Base-by-base conservation (phyloP, 2,888 invertebrate species). In the Minunthozetes semirufus region DNA sequence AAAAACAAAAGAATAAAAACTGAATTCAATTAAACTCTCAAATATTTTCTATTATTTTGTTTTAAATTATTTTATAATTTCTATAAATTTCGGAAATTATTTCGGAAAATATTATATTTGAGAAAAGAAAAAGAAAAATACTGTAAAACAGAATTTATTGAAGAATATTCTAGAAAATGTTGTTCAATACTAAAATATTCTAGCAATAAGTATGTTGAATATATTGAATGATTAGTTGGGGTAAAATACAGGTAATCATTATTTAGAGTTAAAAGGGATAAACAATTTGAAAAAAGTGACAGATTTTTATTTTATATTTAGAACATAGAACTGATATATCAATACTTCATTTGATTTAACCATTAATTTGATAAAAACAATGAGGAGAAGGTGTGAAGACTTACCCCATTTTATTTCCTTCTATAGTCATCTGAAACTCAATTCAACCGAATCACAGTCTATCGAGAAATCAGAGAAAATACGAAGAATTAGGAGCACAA, bases 331-430 rank as follows among this genome's bases (percentile, higher is more conserved):
- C 22, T 15, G 25, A 56, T 56, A 15, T 3, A 53, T 25, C 9
- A 22, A 2, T 22, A 56, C 22, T 25, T 22, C 1, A 11, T 25
- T 48, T 56, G 19, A 56, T 48, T 48, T 33, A 33, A 33, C 3
- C 8, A 15, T 17, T 6, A 50, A 11, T 33, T 50, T 4, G 5
- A 29, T 59, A 0, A 15, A 29, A 56, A 25, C 17, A 19, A 56
- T 22, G 8, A 25, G 25, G 22, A 56, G 19, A 19, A n/a, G 4
- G 19, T 11, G 11, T 56, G 6, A 56, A 56, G 11, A 77, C 78
- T 75, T 66, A 78, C 78, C 78, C 78, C 78, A 78, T 78, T 78
- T 78, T 78, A 74, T 76, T 74, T 77, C 78, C 74, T 74, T 78
- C 78, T 75, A 77, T 78, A 76, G 78, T 77, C 78, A 78, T 78